phyloP scores from a whole-genome alignment of 2,113 vertebrate genomes.

The Zootoca vivipara region DNA sequence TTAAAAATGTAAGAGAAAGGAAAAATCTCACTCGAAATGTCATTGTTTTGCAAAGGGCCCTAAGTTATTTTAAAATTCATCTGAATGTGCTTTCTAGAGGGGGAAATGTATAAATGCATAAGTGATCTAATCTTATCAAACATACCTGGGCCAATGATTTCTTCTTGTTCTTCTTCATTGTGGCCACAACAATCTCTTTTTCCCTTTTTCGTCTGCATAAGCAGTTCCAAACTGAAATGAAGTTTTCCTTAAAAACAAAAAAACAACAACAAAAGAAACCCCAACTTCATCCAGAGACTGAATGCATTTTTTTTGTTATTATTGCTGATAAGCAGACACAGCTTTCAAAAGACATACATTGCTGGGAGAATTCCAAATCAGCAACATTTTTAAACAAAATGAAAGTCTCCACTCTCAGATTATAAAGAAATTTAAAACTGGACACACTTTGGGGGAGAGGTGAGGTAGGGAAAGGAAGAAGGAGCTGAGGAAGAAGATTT shows the following conservation, averaged over 20 bases:
- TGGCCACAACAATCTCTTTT: not conserved
- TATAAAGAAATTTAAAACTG: not conserved
- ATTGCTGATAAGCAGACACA: not conserved
- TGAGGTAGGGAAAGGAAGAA: not conserved
- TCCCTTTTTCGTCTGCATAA: not conserved
- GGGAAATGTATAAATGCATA: not conserved
- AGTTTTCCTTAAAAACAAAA: conserved; percentile 3
- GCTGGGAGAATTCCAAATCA: not conserved
- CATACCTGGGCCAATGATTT: conserved; percentile 11
- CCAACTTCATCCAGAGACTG: not conserved
- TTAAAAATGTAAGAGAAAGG: conserved; percentile 17
- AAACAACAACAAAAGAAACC: too few relatives aligned
- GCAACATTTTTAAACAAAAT: conserved; percentile 7
- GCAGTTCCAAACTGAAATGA: conserved; percentile 7
- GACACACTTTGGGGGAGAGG: not conserved
- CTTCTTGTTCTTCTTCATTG: not conserved
- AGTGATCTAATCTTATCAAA: conserved; percentile 8
- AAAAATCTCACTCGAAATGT: conserved; percentile 33
- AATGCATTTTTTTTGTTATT: conserved; percentile 9
- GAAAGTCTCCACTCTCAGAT: not conserved
- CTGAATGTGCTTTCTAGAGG: not conserved
- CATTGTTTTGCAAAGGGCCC: conserved; percentile 4
- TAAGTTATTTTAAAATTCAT: conserved; percentile 1
- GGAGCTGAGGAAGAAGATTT: not conserved
- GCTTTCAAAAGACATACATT: not conserved